Percentiles rank a stretch among this genome's conserved stretches.
Evolutionary conservation across 2,888 invertebrate genomes (phyloP).

Genomic region (Nomada goodeniana): DNA sequence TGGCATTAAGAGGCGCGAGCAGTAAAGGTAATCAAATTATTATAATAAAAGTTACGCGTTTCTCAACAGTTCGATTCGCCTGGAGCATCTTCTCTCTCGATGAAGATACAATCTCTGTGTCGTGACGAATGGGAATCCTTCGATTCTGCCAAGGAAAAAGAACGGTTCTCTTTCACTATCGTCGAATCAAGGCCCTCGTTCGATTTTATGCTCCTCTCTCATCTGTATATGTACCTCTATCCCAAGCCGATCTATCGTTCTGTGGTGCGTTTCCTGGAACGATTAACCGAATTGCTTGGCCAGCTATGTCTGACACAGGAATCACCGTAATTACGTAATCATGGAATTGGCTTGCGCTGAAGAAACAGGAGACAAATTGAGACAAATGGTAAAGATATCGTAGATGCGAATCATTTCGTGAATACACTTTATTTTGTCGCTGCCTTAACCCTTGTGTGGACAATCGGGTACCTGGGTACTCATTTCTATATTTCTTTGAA

Average conservation of each 20-base stretch:
- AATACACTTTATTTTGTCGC: too few species aligned
- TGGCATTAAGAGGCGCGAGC: conserved; percentile 34
- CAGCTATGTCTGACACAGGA: conserved; percentile 28
- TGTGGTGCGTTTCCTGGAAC: background rate
- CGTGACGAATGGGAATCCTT: conserved; percentile 11
- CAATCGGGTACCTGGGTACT: too few species aligned
- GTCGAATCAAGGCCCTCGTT: conserved; percentile 39
- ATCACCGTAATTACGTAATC: conserved; percentile 52
- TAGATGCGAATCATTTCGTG: background rate
- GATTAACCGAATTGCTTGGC: conserved; percentile 22
- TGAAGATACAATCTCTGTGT: conserved; percentile 25
- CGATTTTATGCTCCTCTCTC: background rate
- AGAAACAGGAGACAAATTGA: conserved; percentile 40
- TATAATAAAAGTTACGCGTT: conserved; percentile 23
- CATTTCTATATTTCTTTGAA: too few species aligned
- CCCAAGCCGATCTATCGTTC: background rate
- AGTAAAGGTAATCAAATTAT: conserved; percentile 38
- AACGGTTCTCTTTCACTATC: conserved; percentile 26
- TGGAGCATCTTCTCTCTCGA: background rate
- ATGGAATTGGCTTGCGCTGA: conserved; percentile 30
- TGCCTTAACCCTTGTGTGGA: too few species aligned
- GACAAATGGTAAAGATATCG: conserved; percentile 45
- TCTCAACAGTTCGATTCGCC: conserved; percentile 8
- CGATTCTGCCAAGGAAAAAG: conserved; percentile 22
- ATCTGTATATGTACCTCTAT: background rate